Base-by-base conservation (phyloP, 2,888 invertebrate species). In the Meganola albula region DNA sequence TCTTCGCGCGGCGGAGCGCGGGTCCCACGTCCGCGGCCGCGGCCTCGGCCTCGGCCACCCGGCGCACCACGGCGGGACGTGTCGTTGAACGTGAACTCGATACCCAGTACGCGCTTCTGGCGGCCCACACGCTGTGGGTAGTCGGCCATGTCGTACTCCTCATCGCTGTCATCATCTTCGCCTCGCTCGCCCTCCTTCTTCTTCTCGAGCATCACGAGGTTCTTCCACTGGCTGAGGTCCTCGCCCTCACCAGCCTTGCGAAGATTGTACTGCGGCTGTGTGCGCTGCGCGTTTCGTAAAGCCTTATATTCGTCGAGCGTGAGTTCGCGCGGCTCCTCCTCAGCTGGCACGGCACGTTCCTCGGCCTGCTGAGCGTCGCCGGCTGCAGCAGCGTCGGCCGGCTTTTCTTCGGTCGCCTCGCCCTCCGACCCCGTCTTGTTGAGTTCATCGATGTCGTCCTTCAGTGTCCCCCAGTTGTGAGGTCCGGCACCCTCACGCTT, bases 241-340 rank as follows among this genome's bases (percentile, higher is more conserved):
- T 95, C 96, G 24, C 97, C 98, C 80, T 98, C 97, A 13, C 96
- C 97, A 32, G 97, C 94, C 80, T 97, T 96, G 35, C 98, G 92
- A 63, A 97, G 82, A 74, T 98, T 97, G 77, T 92, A 98, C 57
- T 93, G 92, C 28, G 97, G 95, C 74, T 95, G 94, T 40, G 90
- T 89, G 54, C 96, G 91, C 63, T 90, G 89, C 32, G 89, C 90
- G 63, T 91, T 91, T 62, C 94, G 93, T 60, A 94, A 87, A 36
- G 95, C 96, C 80, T 96, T 96, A 92, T 95, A 98, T 88, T 98
- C 97, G 68, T 97, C 97, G 55, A 97, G 87, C 20, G 98, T 98
- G 73, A 98, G 88, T 84, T 94, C 94, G 62, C 93, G 92, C 28
- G 93, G 90, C 73, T 93, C 93, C 50, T 94, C 94, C 60, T 94